phyloP scores from a whole-genome alignment of 2,113 vertebrate genomes.

The Odocoileus hemionus region DNA sequence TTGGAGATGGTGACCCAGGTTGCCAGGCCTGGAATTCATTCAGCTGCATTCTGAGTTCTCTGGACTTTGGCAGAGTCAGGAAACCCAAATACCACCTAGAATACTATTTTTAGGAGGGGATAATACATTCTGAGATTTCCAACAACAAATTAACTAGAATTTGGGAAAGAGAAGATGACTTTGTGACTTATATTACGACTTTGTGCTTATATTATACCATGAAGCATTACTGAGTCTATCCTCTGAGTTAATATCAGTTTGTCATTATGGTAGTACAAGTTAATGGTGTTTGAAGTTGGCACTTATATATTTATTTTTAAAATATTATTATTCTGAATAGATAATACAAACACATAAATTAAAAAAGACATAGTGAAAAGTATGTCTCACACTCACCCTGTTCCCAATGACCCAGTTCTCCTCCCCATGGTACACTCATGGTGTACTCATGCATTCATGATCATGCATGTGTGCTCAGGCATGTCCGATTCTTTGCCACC shows the following conservation, averaged over 20 bases:
- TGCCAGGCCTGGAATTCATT: background rate
- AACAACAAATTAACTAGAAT: slow-evolving; percentile 32
- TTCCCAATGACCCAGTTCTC: background rate
- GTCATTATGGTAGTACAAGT: background rate
- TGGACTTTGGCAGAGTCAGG: slow-evolving; percentile 6
- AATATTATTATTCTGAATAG: background rate
- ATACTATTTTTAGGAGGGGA: slow-evolving; percentile 15
- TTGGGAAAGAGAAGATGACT: background rate
- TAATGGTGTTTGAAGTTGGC: background rate
- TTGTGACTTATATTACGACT: background rate
- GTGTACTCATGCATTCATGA: background rate
- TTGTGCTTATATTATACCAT: slow-evolving; percentile 10
- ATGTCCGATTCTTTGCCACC: background rate
- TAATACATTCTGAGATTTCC: slow-evolving; percentile 23
- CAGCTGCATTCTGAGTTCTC: background rate
- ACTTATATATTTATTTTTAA: background rate
- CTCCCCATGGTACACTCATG: background rate
- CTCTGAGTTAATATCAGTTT: slow-evolving; percentile 16
- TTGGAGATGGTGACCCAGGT: background rate
- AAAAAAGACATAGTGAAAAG: background rate
- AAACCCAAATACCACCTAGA: slow-evolving; percentile 10
- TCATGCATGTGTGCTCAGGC: background rate
- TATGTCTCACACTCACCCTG: background rate
- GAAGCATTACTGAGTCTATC: background rate
- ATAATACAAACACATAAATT: background rate